Base-by-base conservation (phyloP, 1,140 invertebrate genomes). In the Drosophila navojoa region DNA sequence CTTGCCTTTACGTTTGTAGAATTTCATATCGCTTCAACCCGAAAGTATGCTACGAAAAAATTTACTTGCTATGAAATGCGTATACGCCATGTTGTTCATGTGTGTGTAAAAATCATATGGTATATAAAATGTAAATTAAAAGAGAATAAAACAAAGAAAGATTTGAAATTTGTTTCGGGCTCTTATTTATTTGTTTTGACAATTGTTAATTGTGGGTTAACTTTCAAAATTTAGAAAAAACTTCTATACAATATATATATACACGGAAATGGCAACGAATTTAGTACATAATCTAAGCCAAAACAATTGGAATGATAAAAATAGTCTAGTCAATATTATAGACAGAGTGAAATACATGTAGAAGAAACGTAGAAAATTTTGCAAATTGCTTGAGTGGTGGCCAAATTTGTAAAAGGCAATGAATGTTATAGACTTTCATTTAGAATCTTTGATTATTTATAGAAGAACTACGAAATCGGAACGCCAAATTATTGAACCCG, bases 31-130 rank as follows among this genome's bases (percentile, higher is more conserved):
- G 42, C 47, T 64, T 67, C 79, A 55, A 50, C 82, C 87, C 70
- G 45, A 89, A 89, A 77, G 73, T 87, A 87, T 81, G 79, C 82
- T 84, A 89, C 58, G 74, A 16, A 45, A 45, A 16, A 45, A 16
- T 45, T 59, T 66, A 27, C 15, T 16, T n/a, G 42, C 42, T 45
- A 45, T 16, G 25, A 16, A 15, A 38, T 15, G 22, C 67, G 67
- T 42, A 75, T 71, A 75, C 72, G 67, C 60, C 47, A 27, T 42
- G 54, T 5, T 38, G 15, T 25, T 1, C 42, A 47, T 52, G 59
- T 54, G 29, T 49, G 16, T 69, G 27, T 13, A 45, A 54, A 59
- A 19, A 67, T 38, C 29, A 32, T 15, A 5, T 35, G 35, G 11
- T 38, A 25, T 40, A 35, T 38, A 7, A 19, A 32, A 32, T 1